Base-by-base conservation (phyloP, 2,888 invertebrate genomes). In the Euplagia quadripunctaria region DNA sequence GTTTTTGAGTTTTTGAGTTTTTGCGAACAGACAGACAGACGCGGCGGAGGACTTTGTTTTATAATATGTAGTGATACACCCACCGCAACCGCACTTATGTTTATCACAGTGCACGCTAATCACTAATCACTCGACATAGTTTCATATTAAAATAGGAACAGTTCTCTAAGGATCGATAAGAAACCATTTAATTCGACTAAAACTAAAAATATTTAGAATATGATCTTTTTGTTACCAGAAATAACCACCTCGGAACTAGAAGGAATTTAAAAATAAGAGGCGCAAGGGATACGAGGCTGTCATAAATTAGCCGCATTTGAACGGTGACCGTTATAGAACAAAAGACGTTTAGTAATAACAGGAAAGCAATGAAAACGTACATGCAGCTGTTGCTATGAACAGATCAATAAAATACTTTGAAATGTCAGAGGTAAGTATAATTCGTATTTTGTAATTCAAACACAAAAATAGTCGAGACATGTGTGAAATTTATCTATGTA, bases 311-410 rank as follows among this genome's bases (percentile, higher is more conserved):
- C 73, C 55, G 71, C 73, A 78, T 82, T 79, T 81, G 77, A 85
- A 78, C 79, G 66, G 76, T 82, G 79, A 76, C 81, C 76, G 78
- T 80, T 84, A 81, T 84, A 85, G 82, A 85, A 85, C 84, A 85
- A 85, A 84, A 85, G 84, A 82, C 74, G 84, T 81, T 77, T 72
- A 77, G 75, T 77, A 84, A 83, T 82, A 84, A 77, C 79, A 78
- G 77, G 63, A 72, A 73, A 82, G 79, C 76, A 81, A 84, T 85
- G 77, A 84, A 77, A 85, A 79, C 75, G 55, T 78, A 74, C 73
- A 74, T 79, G 78, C 84, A 80, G 82, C 85, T 84, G 84, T 79
- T 76, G 79, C 75, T 81, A 55, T 70, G 74, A 75, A 79, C 74
- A 79, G 70, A 76, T 74, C 72, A 79, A 82, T 80, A 75, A 77